Evolutionary conservation across 2,113 vertebrate genomes (phyloP).

Genomic region (Calidris pugnax): DNA sequence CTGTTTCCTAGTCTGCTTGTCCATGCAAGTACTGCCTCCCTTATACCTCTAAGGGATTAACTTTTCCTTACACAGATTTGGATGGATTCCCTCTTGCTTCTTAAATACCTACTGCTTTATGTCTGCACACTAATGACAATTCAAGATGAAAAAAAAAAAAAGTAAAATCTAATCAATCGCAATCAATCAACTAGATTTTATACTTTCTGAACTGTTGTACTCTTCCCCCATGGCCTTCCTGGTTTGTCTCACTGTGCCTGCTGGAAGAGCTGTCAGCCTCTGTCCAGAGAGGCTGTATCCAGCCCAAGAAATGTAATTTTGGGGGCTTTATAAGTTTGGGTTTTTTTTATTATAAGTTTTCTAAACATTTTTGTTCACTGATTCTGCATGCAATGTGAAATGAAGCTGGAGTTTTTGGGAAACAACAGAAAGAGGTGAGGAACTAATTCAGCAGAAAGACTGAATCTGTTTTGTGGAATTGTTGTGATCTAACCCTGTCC

Average conservation of each 20-base stretch:
- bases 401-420: not conserved
- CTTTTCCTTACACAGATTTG: not conserved
- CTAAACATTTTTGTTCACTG: not conserved
- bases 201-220: not conserved
- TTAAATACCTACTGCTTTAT: not conserved
- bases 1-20: not conserved
- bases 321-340: accelerated
- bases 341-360: not conserved
- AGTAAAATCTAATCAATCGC: not conserved
- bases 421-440: not conserved
- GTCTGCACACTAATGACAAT: not conserved
- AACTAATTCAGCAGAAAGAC: not conserved
- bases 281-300: not conserved
- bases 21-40: not conserved
- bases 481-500: not conserved
- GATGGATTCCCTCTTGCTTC: not conserved
- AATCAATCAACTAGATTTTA: not conserved
- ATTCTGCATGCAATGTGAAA: not conserved
- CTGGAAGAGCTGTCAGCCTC: not conserved
- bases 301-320: not conserved
- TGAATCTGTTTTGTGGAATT: not conserved
- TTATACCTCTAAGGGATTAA: not conserved
- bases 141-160: not conserved
- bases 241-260: not conserved
- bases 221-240: not conserved